Percentiles rank a stretch among this genome's conserved stretches.
These are phyloP conservation scores for Vanessa tameamea DNA, from an alignment of 1,140 invertebrate genomes.

Conservation along the genomic window DNA sequence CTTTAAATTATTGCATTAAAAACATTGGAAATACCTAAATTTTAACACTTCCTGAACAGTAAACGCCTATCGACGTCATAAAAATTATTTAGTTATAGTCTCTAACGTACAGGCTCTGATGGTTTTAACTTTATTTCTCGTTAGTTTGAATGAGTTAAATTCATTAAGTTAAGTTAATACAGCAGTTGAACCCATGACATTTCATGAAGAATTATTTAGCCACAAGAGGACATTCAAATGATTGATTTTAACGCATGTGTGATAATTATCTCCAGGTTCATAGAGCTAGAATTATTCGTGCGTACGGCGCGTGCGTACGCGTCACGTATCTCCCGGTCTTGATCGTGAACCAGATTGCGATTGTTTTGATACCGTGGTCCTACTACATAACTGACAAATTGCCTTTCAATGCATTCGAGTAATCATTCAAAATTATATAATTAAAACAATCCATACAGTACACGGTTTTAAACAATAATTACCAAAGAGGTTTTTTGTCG, in stretches of 20 bases:
- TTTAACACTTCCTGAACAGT: no score
- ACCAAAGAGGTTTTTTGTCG: not conserved
- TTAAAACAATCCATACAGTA: not conserved
- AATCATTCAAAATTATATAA: slow-evolving; percentile 7
- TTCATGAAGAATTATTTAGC: slow-evolving; percentile 23
- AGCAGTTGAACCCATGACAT: slow-evolving; percentile 9
- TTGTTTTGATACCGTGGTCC: slow-evolving; percentile 21
- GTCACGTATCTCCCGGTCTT: slow-evolving; percentile 39
- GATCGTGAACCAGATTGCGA: slow-evolving; percentile 33
- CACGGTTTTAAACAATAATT: slow-evolving; percentile 10
- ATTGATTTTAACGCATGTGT: slow-evolving; percentile 42
- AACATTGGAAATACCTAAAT: no score
- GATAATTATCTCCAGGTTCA: slow-evolving; percentile 50
- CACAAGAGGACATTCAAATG: slow-evolving; percentile 30
- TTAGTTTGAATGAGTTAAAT: not conserved
- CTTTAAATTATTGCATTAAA: not conserved
- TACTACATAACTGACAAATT: slow-evolving; percentile 34
- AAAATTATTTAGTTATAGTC: no score
- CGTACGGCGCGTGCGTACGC: slow-evolving; percentile 44
- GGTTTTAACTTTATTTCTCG: not conserved
- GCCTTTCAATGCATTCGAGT: slow-evolving; percentile 19
- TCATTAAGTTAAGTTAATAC: not conserved
- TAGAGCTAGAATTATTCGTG: slow-evolving; percentile 45
- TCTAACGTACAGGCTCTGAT: no score
- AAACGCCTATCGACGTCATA: no score